Evolutionary conservation across 2,888 invertebrate species (phyloP).

Genomic region (Xanthia icteritia): DNA sequence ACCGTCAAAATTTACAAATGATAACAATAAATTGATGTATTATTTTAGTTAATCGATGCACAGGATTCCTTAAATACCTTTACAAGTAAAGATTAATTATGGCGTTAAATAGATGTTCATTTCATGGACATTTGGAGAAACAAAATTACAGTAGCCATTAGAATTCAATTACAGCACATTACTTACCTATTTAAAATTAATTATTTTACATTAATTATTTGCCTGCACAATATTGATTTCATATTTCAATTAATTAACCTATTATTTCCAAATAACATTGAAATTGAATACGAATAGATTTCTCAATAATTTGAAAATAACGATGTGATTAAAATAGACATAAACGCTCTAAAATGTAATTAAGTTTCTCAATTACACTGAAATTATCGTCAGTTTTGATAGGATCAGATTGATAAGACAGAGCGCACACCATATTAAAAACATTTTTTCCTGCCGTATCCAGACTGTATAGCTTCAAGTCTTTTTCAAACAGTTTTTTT

Average conservation of each 20-base stretch:
- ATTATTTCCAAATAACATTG: constrained; percentile 40
- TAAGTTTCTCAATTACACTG: constrained; percentile 29
- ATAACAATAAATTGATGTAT: neutral
- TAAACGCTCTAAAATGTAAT: constrained; percentile 32
- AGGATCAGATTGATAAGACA: neutral
- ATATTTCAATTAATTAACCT: constrained; percentile 44
- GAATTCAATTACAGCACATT: constrained; percentile 10
- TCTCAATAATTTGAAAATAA: constrained; percentile 46
- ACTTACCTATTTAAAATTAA: constrained; percentile 4
- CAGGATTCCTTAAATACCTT: neutral
- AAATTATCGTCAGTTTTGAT: constrained; percentile 19
- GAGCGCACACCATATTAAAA: neutral
- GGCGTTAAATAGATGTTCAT: neutral
- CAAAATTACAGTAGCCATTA: neutral
- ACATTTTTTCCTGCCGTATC: neutral
- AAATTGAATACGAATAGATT: constrained; percentile 45
- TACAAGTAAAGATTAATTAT: neutral
- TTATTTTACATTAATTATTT: constrained; percentile 3
- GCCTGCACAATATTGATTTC: constrained; percentile 4
- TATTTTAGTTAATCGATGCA: neutral
- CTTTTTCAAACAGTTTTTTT: neutral
- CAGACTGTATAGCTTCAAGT: neutral
- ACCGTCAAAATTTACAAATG: too few relatives aligned
- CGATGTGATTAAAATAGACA: constrained; percentile 32
- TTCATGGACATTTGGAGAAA: neutral